These are phyloP conservation scores for Chrysolina haemoptera DNA, from an alignment of 2,888 invertebrate species.

Conservation along the genomic window DNA sequence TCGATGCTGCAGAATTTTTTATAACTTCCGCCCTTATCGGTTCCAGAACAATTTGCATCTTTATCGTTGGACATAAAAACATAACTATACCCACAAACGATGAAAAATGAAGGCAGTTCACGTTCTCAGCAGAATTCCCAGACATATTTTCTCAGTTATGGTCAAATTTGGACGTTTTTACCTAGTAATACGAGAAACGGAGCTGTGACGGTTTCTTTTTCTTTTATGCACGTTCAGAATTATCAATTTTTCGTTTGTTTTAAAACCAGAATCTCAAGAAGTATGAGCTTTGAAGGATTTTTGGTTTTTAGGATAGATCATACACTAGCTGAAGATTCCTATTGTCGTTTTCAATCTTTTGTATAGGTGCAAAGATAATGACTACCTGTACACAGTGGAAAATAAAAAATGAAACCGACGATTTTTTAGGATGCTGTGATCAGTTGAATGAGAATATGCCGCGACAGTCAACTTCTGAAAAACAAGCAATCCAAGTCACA, in stretches of 20 bases:
- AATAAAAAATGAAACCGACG: too few relatives aligned
- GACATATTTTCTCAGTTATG: constrained; percentile 25
- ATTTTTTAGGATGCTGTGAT: too few relatives aligned
- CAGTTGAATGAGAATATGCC: too few relatives aligned
- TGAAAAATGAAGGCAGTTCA: constrained; percentile 25
- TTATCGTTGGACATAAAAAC: constrained; percentile 28
- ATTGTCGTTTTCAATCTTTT: too few relatives aligned
- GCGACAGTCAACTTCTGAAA: too few relatives aligned
- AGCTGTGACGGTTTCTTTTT: neutral
- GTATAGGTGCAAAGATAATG: too few relatives aligned
- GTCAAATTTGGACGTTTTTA: constrained; percentile 23
- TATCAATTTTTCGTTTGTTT: neutral
- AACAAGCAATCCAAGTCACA: too few relatives aligned
- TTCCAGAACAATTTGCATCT: constrained; percentile 25
- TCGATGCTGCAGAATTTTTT: constrained; percentile 1
- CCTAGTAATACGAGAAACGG: constrained; percentile 13
- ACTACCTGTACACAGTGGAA: too few relatives aligned
- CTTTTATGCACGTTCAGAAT: neutral
- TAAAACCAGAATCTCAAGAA: neutral
- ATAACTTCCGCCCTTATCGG: neutral
- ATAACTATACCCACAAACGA: constrained; percentile 29
- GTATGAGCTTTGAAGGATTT: too few relatives aligned
- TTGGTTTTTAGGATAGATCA: too few relatives aligned
- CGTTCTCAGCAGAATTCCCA: constrained; percentile 19
- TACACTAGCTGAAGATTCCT: too few relatives aligned